These are phyloP conservation scores for Zaprionus gabonicus DNA, from an alignment of 1,140 invertebrate genomes.

Conservation along the genomic window DNA sequence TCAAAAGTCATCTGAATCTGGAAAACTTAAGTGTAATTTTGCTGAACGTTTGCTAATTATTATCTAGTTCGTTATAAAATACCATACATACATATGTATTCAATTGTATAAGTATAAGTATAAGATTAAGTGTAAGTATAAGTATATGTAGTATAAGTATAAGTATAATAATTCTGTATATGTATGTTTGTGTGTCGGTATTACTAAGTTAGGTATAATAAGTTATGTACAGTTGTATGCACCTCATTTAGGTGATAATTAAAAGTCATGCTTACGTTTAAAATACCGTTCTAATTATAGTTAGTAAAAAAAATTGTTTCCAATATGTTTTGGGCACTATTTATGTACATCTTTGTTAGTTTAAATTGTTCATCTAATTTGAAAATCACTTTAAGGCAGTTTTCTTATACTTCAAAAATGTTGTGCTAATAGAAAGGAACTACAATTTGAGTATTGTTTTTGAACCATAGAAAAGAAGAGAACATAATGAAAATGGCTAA, in stretches of 20 bases:
- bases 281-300: slow-evolving; percentile 53
- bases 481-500: background rate
- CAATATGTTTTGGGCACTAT: slow-evolving; percentile 54
- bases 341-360: slow-evolving; percentile 63
- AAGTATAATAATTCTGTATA: slow-evolving; percentile 46
- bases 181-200: slow-evolving; percentile 34
- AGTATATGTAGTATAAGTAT: slow-evolving; percentile 36
- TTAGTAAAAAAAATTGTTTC: slow-evolving; percentile 70
- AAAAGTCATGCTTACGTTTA: slow-evolving; percentile 73
- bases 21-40: slow-evolving; percentile 80
- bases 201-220: slow-evolving; percentile 43
- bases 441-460: slow-evolving; percentile 25
- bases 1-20: slow-evolving; percentile 80
- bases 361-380: slow-evolving; percentile 62
- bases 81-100: slow-evolving; percentile 31
- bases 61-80: slow-evolving; percentile 58
- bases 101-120: slow-evolving; percentile 49
- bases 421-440: slow-evolving; percentile 54
- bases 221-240: slow-evolving; percentile 61
- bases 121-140: slow-evolving; percentile 41
- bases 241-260: slow-evolving; percentile 49
- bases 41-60: slow-evolving; percentile 65
- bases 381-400: slow-evolving; percentile 81
- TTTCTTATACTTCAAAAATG: slow-evolving; percentile 61
- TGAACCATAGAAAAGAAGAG: background rate